Conservation (phyloP, 2,888 invertebrate species). For the Agonopterix heracliana region DNA sequence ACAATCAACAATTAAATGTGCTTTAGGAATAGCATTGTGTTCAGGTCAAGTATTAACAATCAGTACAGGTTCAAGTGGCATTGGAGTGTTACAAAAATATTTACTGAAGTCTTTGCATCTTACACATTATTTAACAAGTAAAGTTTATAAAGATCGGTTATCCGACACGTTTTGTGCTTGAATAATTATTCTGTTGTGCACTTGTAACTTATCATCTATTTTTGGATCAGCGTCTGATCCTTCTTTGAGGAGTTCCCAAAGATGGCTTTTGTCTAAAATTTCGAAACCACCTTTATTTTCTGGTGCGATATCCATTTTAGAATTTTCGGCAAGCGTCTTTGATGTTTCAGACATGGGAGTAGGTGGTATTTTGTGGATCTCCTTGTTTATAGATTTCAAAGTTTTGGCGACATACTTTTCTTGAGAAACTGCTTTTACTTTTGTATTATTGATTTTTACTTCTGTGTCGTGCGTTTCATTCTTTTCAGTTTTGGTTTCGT, state of each 20-base stretch:
- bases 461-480: constrained; percentile 23
- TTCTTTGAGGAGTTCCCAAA: constrained; percentile 79
- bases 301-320: constrained; percentile 57
- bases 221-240: constrained; percentile 52
- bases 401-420: constrained; percentile 44
- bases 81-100: constrained; percentile 66
- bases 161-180: constrained; percentile 46
- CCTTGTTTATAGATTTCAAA: constrained; percentile 68
- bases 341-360: constrained; percentile 70
- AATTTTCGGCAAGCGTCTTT: constrained; percentile 40
- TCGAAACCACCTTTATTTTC: constrained; percentile 73
- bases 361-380: constrained; percentile 67
- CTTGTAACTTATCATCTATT: constrained; percentile 55
- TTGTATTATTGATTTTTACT: constrained; percentile 41
- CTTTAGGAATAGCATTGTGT: constrained; percentile 35
- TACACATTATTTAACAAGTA: constrained; percentile 64
- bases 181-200: constrained; percentile 46
- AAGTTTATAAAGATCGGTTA: constrained; percentile 66
- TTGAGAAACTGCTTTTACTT: constrained; percentile 30
- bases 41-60: constrained; percentile 24
- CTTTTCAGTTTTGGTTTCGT: constrained; percentile 20
- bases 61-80: constrained; percentile 28
- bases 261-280: constrained; percentile 75
- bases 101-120: constrained; percentile 62
- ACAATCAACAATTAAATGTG: constrained; percentile 59